These are phyloP conservation scores for Nycticorax nycticorax DNA, from an alignment of 2,113 vertebrate species.

Conservation along the genomic window DNA sequence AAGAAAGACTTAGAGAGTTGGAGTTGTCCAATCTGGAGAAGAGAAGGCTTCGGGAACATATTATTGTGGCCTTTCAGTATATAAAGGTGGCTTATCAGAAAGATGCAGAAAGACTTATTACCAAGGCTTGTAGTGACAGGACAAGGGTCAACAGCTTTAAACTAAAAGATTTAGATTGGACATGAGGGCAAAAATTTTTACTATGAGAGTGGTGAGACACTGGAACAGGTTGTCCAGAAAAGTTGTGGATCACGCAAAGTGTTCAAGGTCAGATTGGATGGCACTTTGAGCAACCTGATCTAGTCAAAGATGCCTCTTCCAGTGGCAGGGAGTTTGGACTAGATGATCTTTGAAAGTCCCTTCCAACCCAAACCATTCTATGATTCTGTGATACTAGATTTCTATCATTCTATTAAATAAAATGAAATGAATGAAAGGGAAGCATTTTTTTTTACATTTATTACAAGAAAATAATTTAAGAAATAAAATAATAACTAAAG, in stretches of 20 bases:
- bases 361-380: neutral
- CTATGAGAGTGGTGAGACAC: neutral
- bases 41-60: neutral
- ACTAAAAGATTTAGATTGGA: neutral
- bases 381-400: neutral
- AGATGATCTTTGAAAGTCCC: neutral
- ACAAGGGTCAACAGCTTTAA: neutral
- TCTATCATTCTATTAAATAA: neutral
- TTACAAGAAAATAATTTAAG: neutral
- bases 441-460: neutral
- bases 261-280: fast-evolving
- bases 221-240: neutral
- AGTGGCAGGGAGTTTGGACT: neutral
- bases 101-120: neutral
- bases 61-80: neutral
- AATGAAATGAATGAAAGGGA: neutral
- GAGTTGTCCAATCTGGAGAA: neutral
- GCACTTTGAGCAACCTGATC: neutral
- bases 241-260: neutral
- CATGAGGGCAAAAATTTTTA: neutral
- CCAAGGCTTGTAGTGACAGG: neutral
- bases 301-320: neutral
- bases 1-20: neutral
- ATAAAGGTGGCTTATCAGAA: neutral
- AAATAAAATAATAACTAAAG: neutral